Base-by-base conservation (phyloP, 2,113 vertebrate genomes). In the Diglossa brunneiventris region DNA sequence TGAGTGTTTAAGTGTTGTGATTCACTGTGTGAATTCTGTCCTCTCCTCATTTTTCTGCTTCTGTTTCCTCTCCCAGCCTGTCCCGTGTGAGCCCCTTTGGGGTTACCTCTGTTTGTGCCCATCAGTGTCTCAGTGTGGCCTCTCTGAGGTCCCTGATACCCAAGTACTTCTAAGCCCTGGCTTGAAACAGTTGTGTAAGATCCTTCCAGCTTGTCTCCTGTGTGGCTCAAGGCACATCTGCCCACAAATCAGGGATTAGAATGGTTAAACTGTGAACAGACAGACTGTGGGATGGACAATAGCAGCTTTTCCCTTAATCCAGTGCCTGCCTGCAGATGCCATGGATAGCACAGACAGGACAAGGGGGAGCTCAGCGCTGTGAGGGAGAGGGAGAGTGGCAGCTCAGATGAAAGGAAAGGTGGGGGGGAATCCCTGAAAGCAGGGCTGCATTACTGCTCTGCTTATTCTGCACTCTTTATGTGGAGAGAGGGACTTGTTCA, bases 341-440 rank as follows among this genome's bases (percentile, higher is more conserved):
- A 47, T 14, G 94, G 96, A 95, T 78, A 96, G 97, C 92, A 91
- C 83, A 87, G 93, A 64, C 15, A 5, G 64, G 52, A 47, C 5
- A n/a, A 62, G 15, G 49, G 92, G 74, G 61, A 84, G 50, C 53
- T 1, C 56, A 28, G 46, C 19, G 8, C 33, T n/a, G 76, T 44
- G 26, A 53, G 13, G 10, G 27, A 64, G 50, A 22, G n/a, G 5
- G 56, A 58, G 70, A 75, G 31, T 27, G n/a, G 46, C 58, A 83
- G 33, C 46, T 95, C 42, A 72, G 41, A 77, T 49, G 63, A 46
- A 82, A 70, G 61, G 21, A 26, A 37, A 75, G 10, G 19, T 27
- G 3, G 24, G 3, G 16, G 5, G 27, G 10, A 17, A 47, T 24
- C 23, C 31, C 23, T 77, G 55, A 18, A 86, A 72, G 44, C 3